These are phyloP conservation scores for Hydriomena furcata DNA, from an alignment of 2,888 invertebrate genomes.

Conservation along the genomic window DNA sequence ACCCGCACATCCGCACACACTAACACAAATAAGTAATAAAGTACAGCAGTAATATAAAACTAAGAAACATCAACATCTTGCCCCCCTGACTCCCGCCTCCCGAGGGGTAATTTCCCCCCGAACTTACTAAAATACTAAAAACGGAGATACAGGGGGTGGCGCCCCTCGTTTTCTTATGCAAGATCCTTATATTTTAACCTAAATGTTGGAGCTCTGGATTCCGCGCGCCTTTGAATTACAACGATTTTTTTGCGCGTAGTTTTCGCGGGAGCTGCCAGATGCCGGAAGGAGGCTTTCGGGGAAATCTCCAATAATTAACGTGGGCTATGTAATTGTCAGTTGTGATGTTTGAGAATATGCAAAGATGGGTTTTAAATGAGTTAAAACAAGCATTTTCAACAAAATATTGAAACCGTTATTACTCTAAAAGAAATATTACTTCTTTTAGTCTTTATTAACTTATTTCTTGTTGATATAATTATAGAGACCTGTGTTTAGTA, in stretches of 20 bases:
- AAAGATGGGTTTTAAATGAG: no score
- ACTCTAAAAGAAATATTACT: no score
- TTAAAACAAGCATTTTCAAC: no score
- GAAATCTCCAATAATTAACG: slow-evolving; percentile 15
- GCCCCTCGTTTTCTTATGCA: slow-evolving; percentile 81
- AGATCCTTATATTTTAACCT: slow-evolving; percentile 83
- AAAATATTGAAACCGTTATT: no score
- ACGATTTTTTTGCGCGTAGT: slow-evolving; percentile 38
- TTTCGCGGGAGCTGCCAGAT: slow-evolving; percentile 28
- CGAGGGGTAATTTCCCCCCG: slow-evolving; percentile 76
- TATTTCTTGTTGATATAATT: no score
- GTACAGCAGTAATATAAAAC: slow-evolving; percentile 83
- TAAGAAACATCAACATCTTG: slow-evolving; percentile 84
- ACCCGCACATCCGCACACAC: slow-evolving; percentile 61
- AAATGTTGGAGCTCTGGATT: slow-evolving; percentile 63
- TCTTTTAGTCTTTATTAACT: no score
- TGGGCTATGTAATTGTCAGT: background rate
- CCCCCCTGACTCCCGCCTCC: slow-evolving; percentile 51
- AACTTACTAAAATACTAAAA: slow-evolving; percentile 84
- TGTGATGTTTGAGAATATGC: background rate
- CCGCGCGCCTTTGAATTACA: slow-evolving; percentile 44
- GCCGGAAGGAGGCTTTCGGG: slow-evolving; percentile 26
- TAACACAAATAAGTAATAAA: slow-evolving; percentile 82
- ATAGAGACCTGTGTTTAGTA: no score
- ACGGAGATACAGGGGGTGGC: slow-evolving; percentile 78